Evolutionary conservation across 2,888 invertebrate genomes (phyloP), one percentile per base, ranked within the genome.

Genomic region (Diaperis boleti): DNA sequence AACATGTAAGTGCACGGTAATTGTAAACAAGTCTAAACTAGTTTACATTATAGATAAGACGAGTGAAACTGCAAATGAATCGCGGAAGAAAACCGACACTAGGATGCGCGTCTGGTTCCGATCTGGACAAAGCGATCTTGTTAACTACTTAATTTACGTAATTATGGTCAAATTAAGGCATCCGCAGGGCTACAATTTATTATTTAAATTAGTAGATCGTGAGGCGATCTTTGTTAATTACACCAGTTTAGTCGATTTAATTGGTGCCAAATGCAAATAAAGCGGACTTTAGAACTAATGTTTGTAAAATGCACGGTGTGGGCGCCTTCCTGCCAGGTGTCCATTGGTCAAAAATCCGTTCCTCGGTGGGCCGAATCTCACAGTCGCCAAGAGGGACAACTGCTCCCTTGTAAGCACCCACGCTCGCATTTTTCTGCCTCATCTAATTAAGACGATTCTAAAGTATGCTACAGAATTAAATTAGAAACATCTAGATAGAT

Each of bases 11-110:
- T 33, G 33, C 33, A 20, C 37, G 29, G 20, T 35, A 50, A 35
- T 50, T 50, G 50, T 50, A 50, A 50, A 50, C 50, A 50, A 37
- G 35, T 50, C 50, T 35, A 20, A 50, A 50, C 50, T 33, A 50
- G 50, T 50, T 33, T 50, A n/a, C 29, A 31, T 29, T 29, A 29
- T 14, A 47, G 26, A 44, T 44, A 44, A 44, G 22, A 44, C 18
- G 44, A 44, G 22, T 47, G 31, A 47, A 47, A 47, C 31, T 47
- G 47, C 17, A 22, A 47, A 47, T 47, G 47, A 31, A 47, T 44
- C 22, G 13, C 44, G 10, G 26, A 22, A 44, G 14, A 26, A 44
- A 20, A 44, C n/a, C n/a, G n/a, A n/a, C n/a, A n/a, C n/a, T n/a
- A 22, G 18, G 7, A 44, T 26, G 22, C 7, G 13, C n/a, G n/a